Conservation (phyloP, 1,140 invertebrate species). For the Zaprionus lachaisei region DNA sequence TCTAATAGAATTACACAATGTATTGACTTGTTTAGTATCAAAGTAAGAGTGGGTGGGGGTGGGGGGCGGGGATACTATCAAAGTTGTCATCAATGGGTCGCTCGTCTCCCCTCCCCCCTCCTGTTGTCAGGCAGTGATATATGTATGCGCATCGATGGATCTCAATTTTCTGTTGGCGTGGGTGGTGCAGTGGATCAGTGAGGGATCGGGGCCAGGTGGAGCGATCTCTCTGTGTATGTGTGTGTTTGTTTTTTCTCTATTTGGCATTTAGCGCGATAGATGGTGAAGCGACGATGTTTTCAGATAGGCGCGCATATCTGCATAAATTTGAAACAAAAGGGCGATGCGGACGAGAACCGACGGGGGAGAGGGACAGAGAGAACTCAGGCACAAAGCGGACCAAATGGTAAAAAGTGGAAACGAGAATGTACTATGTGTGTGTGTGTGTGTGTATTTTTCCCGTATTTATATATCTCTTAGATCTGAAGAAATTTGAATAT, state of each 20-base stretch:
- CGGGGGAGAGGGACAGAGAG: conserved; percentile 1
- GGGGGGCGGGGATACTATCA: conserved; percentile 1
- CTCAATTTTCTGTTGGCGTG: conserved; percentile 9
- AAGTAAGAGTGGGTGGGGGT: too few relatives aligned
- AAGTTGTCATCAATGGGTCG: conserved; percentile 10
- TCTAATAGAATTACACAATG: not conserved
- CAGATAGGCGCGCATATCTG: conserved; percentile 56
- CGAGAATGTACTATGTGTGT: conserved; percentile 44
- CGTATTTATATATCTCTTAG: conserved; percentile 77
- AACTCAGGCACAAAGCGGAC: conserved; percentile 20
- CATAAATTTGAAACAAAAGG: conserved; percentile 59
- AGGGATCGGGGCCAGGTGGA: conserved; percentile 41
- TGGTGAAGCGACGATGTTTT: conserved; percentile 13
- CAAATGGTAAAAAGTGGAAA: conserved; percentile 52
- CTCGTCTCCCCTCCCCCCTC: not conserved
- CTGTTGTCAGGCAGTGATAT: not conserved
- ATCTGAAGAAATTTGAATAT: conserved; percentile 82
- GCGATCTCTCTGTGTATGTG: conserved; percentile 4
- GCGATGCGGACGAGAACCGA: not conserved
- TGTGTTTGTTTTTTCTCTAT: conserved; percentile 47
- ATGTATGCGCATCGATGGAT: conserved; percentile 18
- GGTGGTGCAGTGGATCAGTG: conserved; percentile 13
- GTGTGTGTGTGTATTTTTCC: conserved; percentile 51
- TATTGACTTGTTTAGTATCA: not conserved
- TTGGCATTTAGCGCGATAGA: conserved; percentile 39